phyloP scores from a whole-genome alignment of 92 coral and sea anemone genomes.

The Anthopleura xanthogrammica region DNA sequence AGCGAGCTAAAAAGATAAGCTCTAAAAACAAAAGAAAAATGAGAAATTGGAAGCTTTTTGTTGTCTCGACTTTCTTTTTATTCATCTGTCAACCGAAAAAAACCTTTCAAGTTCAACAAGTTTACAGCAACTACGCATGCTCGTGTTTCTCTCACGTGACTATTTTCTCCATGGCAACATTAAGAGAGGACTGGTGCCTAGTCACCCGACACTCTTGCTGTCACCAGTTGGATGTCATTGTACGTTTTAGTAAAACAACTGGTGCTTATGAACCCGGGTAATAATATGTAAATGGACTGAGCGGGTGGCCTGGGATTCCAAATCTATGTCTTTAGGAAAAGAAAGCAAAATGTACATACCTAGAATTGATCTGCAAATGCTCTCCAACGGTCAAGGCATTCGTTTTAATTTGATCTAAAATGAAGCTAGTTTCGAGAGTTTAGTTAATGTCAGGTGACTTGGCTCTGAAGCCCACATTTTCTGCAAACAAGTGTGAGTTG shows the following conservation, averaged over 20 bases:
- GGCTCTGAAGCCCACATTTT: too few species aligned
- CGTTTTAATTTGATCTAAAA: too few species aligned
- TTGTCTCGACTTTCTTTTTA: not conserved
- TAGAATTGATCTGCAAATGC: not conserved
- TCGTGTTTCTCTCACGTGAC: slow-evolving; percentile 2
- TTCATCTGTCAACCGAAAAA: not conserved
- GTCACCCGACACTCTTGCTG: slow-evolving; percentile 5
- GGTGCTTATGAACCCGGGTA: not conserved
- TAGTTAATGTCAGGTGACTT: too few species aligned
- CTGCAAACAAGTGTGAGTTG: too few species aligned
- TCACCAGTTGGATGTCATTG: slow-evolving; percentile 24
- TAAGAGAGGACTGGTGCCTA: slow-evolving; percentile 16
- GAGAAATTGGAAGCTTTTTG: not conserved
- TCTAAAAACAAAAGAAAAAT: not conserved
- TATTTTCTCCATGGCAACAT: slow-evolving; percentile 11
- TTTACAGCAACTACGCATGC: not conserved
- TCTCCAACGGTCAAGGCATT: too few species aligned
- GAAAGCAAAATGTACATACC: not conserved
- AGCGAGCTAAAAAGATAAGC: not conserved
- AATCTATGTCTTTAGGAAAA: not conserved
- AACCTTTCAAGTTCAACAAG: not conserved
- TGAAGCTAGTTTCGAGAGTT: too few species aligned
- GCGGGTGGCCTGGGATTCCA: slow-evolving; percentile 5
- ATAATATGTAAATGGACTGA: not conserved
- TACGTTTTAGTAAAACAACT: not conserved